Conservation (phyloP, 2,888 invertebrate genomes). For the Lydus trimaculatus region DNA sequence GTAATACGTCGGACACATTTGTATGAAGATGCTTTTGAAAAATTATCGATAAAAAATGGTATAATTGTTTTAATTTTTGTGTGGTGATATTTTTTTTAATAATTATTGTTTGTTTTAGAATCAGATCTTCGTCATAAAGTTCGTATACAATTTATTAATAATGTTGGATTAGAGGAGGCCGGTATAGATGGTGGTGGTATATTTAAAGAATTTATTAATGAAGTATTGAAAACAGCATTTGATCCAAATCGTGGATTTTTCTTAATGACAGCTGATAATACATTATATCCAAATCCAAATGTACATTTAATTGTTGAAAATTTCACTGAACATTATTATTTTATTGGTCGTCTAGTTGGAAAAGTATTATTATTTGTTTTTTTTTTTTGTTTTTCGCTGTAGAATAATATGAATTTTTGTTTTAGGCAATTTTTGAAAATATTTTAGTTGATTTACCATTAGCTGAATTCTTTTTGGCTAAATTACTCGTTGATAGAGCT, state of each 20-base stretch:
- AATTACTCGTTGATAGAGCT: constrained; percentile 79
- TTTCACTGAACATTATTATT: constrained; percentile 90
- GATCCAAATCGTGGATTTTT: constrained; percentile 97
- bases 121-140: constrained; percentile 86
- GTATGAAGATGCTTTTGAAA: constrained; percentile 98
- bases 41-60: constrained; percentile 90
- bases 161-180: constrained; percentile 90
- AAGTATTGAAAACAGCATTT: constrained; percentile 92
- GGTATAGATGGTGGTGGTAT: constrained; percentile 98
- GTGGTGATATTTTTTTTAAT: too few species aligned
- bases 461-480: constrained; percentile 94
- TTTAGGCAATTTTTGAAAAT: constrained; percentile 91
- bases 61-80: too few species aligned
- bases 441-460: constrained; percentile 93
- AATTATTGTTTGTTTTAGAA: constrained; percentile 64
- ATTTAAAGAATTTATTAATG: constrained; percentile 93
- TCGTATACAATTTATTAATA: constrained; percentile 89
- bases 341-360: constrained; percentile 76
- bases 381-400: constrained; percentile 17
- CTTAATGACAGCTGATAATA: constrained; percentile 85
- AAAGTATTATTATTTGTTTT: constrained; percentile 43
- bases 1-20: constrained; percentile 87
- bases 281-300: constrained; percentile 95
- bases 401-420: too few species aligned
- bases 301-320: constrained; percentile 86